Base-by-base conservation (phyloP, 2,888 invertebrate species). In the Maniola hyperantus region DNA sequence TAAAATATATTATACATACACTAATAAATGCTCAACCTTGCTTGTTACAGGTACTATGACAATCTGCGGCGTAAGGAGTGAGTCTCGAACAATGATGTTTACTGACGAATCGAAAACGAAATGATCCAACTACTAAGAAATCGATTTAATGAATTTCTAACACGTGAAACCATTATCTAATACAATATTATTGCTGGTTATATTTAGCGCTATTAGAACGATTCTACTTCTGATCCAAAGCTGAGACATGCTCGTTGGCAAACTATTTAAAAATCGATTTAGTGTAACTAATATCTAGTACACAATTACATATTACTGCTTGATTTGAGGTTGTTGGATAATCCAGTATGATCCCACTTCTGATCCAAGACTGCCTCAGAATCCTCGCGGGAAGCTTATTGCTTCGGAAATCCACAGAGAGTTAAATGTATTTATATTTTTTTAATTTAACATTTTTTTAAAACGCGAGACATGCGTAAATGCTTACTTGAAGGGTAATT, bases 31-130 rank as follows among this genome's bases (percentile, higher is more conserved):
- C 66, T 66, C 68, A 74, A 69, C 69, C 65, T 71, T 71, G 63
- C 67, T 73, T 74, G 72, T 91, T 91, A 69, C 91, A 91, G 91
- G 91, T 91, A 91, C 84, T 83, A 87, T 88, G 89, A 86, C 85
- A 78, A 83, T 85, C 83, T 84, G 79, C 87, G 81, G 81, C 83
- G 83, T 78, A 79, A 82, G 84, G 83, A 83, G 91, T 91, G 90
- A 91, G 91, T 91, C 13, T 39, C 88, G 85, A 81, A 71, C 76
- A 83, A 79, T 83, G 81, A 79, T 79, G 83, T 80, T 76, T 74
- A 74, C 76, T 83, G 83, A 87, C 84, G 80, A 84, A 79, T 77
- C 71, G 65, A 67, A 75, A 53, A 26, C 26, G 26, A 26, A 34
- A 13, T 33, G 13, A 36, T 55, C 10, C 36, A 42, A 64, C 33